Conservation (phyloP, 2,113 vertebrate species). For the Sminthopsis crassicaudata region DNA sequence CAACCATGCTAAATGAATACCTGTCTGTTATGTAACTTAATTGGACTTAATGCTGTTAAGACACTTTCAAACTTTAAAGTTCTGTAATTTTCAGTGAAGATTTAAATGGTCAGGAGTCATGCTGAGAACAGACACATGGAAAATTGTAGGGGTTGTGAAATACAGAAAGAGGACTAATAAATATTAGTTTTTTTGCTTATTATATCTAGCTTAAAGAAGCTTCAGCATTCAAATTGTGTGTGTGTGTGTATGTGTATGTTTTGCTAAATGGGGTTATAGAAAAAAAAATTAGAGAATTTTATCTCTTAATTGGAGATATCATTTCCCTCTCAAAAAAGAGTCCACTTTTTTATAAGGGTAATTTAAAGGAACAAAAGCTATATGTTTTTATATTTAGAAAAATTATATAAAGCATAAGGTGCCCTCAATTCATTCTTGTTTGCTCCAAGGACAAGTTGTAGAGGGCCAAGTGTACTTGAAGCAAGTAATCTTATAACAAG, state of each 20-base stretch:
- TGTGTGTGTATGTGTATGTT: neutral
- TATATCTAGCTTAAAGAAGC: neutral
- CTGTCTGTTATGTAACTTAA: neutral
- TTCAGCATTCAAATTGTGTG: neutral
- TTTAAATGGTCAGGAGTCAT: neutral
- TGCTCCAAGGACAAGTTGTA: neutral
- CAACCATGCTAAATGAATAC: neutral
- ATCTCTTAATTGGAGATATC: neutral
- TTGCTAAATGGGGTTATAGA: neutral
- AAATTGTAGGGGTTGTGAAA: neutral
- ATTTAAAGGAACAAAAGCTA: conserved; percentile 7
- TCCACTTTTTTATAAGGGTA: conserved; percentile 12
- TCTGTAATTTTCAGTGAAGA: neutral
- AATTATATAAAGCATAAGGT: conserved; percentile 13
- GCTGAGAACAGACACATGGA: neutral
- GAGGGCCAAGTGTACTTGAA: too few species aligned
- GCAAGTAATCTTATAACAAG: too few species aligned
- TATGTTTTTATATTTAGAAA: conserved; percentile 6
- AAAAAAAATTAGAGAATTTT: neutral
- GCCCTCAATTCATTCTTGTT: neutral
- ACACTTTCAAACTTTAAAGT: neutral
- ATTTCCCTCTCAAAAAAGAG: neutral
- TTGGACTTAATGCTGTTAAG: neutral
- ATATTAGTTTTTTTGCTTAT: conserved; percentile 1
- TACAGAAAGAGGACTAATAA: neutral